Conservation (phyloP, 2,888 invertebrate genomes). For the Baccha elongata region DNA sequence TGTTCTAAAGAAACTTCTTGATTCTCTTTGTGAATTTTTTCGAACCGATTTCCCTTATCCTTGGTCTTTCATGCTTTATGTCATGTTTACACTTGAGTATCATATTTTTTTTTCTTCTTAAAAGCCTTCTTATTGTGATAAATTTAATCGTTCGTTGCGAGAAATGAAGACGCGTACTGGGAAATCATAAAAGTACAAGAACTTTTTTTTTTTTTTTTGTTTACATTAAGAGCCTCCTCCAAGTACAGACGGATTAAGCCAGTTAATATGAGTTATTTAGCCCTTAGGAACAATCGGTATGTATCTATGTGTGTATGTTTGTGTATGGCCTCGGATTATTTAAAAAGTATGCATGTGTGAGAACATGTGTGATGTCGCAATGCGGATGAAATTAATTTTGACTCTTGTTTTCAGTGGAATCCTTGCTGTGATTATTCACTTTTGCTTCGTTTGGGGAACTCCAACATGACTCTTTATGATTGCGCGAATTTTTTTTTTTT, state of each 20-base stretch:
- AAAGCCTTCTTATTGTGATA: conserved; percentile 21
- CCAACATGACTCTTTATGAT: conserved; percentile 42
- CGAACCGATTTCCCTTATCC: conserved; percentile 46
- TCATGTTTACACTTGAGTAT: conserved; percentile 55
- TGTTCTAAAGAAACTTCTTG: conserved; percentile 34
- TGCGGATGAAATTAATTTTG: conserved; percentile 66
- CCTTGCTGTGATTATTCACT: conserved; percentile 46
- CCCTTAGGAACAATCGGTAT: conserved; percentile 59
- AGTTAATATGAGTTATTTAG: conserved; percentile 50
- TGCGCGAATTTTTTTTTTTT: conserved; percentile 13
- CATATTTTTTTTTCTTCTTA: conserved; percentile 37
- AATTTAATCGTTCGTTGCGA: conserved; percentile 15
- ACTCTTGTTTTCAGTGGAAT: conserved; percentile 55
- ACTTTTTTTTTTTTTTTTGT: not conserved
- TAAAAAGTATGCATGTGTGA: not conserved
- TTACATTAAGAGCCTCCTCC: conserved; percentile 45
- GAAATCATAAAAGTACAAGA: conserved; percentile 60
- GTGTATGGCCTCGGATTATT: conserved; percentile 2
- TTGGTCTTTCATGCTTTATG: conserved; percentile 47
- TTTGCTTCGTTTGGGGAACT: conserved; percentile 47
- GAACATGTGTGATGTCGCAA: conserved; percentile 65
- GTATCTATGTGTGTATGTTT: not conserved
- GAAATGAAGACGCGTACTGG: conserved; percentile 52
- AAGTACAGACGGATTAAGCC: conserved; percentile 37
- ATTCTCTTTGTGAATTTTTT: conserved; percentile 42